A percentile compares a stretch with the other conserved stretches of the same genome.
phyloP scores from a whole-genome alignment of 2,888 invertebrate genomes.

The Pinctada fucata region DNA sequence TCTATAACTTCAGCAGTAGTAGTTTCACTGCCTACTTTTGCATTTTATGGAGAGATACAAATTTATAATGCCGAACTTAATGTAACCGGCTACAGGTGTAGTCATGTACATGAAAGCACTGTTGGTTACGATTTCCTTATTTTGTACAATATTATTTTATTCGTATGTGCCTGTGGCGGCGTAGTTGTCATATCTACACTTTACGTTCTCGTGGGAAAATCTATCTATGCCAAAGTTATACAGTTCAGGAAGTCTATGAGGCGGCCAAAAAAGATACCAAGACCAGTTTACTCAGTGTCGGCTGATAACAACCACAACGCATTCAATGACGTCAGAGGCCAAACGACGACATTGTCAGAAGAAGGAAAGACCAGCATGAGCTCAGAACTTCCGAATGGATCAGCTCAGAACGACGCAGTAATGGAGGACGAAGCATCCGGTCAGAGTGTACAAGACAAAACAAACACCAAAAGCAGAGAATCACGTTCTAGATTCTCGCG shows the following conservation, averaged over 20 bases:
- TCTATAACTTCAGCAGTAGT: conserved; percentile 13
- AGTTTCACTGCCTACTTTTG: conserved; percentile 26
- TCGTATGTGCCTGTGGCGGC: conserved; percentile 22
- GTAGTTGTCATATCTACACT: conserved; percentile 22
- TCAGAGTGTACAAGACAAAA: background rate
- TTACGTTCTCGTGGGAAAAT: conserved; percentile 29
- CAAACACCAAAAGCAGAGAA: background rate
- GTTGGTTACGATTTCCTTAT: background rate
- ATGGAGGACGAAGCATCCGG: background rate
- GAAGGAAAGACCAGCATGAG: too few relatives aligned
- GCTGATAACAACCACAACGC: conserved; percentile 7
- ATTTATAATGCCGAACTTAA: conserved; percentile 4
- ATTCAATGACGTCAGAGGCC: background rate
- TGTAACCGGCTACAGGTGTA: conserved; percentile 34
- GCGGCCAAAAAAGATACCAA: conserved; percentile 4
- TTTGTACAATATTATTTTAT: conserved; percentile 25
- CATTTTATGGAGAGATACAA: conserved; percentile 36
- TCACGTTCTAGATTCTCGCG: background rate
- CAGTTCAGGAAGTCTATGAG: conserved; percentile 22
- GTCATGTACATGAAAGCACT: background rate
- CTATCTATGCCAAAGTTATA: conserved; percentile 32
- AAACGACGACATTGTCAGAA: background rate
- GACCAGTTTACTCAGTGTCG: conserved; percentile 8
- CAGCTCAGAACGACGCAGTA: too few relatives aligned
- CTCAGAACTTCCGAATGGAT: too few relatives aligned